phyloP scores from a whole-genome alignment of 2,113 vertebrate species.

The Oncorhynchus keta region DNA sequence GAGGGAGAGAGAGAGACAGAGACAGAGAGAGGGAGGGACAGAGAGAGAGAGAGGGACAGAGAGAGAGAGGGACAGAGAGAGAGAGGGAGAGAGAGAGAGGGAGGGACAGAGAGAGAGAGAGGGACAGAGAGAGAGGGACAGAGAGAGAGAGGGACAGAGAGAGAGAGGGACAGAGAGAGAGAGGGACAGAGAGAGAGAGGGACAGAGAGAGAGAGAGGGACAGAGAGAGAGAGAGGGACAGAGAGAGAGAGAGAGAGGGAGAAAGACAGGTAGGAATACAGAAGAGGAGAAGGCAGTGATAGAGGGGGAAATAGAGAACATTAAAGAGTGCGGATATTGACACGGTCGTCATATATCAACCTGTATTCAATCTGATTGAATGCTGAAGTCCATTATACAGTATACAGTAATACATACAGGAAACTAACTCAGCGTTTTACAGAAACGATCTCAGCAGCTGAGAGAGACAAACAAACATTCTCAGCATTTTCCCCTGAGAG shows the following conservation, averaged over 20 bases:
- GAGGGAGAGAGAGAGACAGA: too few species aligned
- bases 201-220: neutral
- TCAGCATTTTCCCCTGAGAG: neutral
- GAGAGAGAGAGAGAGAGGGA: neutral
- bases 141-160: too few species aligned
- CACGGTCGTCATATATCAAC: conserved; percentile 15
- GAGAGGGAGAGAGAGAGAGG: too few species aligned
- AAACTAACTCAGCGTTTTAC: conserved; percentile 39
- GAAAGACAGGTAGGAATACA: neutral
- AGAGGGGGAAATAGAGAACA: neutral
- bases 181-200: too few species aligned
- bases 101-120: too few species aligned
- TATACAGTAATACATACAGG: conserved; percentile 20
- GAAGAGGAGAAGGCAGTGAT: neutral
- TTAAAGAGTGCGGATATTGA: neutral
- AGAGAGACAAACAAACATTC: neutral
- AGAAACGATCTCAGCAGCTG: neutral
- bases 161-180: too few species aligned
- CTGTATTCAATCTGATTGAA: conserved; percentile 12
- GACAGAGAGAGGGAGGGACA: too few species aligned
- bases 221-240: neutral
- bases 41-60: too few species aligned
- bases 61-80: too few species aligned
- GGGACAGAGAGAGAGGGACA: too few species aligned
- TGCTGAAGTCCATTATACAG: neutral